Evolutionary conservation across 2,113 vertebrate species (phyloP).

Genomic region (Anhinga rufa): DNA sequence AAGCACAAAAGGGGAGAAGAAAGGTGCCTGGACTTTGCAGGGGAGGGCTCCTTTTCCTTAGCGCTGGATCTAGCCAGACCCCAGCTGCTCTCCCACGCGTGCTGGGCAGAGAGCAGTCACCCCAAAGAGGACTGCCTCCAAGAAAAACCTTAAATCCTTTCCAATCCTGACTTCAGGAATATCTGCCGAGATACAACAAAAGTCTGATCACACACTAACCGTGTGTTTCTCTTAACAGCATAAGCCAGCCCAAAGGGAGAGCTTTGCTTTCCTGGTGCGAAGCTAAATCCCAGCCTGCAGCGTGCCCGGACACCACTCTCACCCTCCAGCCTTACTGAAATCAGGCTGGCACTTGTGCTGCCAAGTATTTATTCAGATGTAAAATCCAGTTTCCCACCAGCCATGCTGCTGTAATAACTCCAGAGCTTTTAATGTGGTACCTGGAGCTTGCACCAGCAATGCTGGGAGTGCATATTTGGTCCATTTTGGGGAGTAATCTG

Average conservation of each 20-base stretch:
- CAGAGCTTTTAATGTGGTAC: neutral
- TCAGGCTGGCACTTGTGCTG: neutral
- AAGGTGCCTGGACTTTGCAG: neutral
- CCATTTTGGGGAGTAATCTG: neutral
- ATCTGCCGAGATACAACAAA: neutral
- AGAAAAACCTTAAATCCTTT: neutral
- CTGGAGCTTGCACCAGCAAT: neutral
- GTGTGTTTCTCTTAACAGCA: neutral
- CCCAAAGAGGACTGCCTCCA: neutral
- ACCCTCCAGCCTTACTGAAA: neutral
- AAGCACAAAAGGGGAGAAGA: neutral
- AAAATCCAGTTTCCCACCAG: neutral
- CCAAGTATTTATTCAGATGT: neutral
- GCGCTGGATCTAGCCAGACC: neutral
- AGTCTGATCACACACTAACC: neutral
- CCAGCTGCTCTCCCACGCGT: fast-evolving
- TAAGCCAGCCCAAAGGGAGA: neutral
- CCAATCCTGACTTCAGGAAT: neutral
- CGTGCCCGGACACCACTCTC: neutral
- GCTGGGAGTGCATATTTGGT: neutral
- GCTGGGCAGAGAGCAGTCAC: neutral
- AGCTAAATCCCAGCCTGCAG: neutral
- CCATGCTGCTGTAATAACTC: neutral
- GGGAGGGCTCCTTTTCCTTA: neutral
- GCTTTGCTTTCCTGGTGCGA: neutral